Conservation (phyloP, 2,888 invertebrate genomes). For the Stenoptilia bipunctidactyla region DNA sequence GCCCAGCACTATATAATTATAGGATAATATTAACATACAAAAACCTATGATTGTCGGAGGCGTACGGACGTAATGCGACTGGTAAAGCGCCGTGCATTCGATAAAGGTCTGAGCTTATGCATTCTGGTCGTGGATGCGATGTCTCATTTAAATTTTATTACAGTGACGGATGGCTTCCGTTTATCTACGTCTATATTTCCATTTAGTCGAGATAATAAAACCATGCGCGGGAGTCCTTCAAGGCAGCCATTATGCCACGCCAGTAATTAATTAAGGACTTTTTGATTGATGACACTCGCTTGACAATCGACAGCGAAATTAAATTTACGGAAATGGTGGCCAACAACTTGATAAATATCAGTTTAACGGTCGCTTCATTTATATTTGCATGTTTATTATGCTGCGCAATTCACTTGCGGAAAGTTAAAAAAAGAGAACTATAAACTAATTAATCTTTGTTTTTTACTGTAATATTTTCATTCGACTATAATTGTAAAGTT, state of each 20-base stretch:
- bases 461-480: too few species aligned
- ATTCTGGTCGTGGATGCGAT: not conserved
- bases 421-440: too few species aligned
- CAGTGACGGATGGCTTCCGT: not conserved
- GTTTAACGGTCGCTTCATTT: too few species aligned
- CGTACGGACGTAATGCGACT: too few species aligned
- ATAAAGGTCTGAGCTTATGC: not conserved
- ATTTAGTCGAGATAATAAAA: not conserved
- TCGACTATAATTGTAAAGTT: too few species aligned
- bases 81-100: not conserved
- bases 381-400: too few species aligned
- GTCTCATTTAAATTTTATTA: not conserved
- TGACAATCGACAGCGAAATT: too few species aligned
- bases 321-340: too few species aligned
- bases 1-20: conserved; percentile 41
- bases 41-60: conserved; percentile 19
- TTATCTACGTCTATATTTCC: not conserved
- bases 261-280: not conserved
- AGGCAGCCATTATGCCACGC: not conserved
- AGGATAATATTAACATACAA: conserved; percentile 19
- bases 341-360: too few species aligned
- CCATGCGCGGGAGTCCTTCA: not conserved
- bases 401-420: too few species aligned
- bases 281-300: not conserved
- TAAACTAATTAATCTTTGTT: too few species aligned